Evolutionary conservation across 2,888 invertebrate species (phyloP), one percentile per base, ranked within the genome.

Genomic region (Tanypteryx hageni): DNA sequence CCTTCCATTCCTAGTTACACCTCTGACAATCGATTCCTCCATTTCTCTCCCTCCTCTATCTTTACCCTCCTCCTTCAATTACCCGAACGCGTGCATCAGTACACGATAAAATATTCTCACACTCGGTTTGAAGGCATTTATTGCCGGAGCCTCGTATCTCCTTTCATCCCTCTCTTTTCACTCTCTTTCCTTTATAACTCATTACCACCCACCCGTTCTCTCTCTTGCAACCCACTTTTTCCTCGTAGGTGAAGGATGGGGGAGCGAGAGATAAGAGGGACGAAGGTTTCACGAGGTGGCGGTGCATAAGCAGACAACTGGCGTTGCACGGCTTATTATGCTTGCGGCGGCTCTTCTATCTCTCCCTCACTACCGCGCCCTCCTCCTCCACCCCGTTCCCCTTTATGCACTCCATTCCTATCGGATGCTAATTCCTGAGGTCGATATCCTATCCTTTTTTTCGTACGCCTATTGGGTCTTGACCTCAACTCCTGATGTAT

Each of bases 341-440:
- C 59, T 86, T 86, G 61, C 86, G 86, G 86, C 86, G 27, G 27
- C 31, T 14, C 86, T 27, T 13, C 56, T 56, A 22, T 27, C 27
- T 9, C 59, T 86, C 86, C 86, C 27, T 61, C 11, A 8, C 0
- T n/a, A 57, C n/a, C 44, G 5, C 59, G 7, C 22, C 85, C 85
- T 58, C 59, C 16, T 14, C 86, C 18, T 16, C 31, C 13, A 7
- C 11, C 0, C n/a, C 64, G 7, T 44, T 0, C 18, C 57, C 83
- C 56, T 13, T 13, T 68, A 22, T 89, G 64, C 61, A 44, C 89
- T 31, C 64, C 64, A 89, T 61, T 89, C 89, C 64, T 89, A 44
- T 64, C 89, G 64, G 44, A 89, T 64, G 89, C 64, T 89, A 64
- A 89, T 89, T 89, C 89, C 89, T 89, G 89, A 89, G 89, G 89